Base-by-base conservation (phyloP, 2,888 invertebrate species). In the Himalopsyche japonica region DNA sequence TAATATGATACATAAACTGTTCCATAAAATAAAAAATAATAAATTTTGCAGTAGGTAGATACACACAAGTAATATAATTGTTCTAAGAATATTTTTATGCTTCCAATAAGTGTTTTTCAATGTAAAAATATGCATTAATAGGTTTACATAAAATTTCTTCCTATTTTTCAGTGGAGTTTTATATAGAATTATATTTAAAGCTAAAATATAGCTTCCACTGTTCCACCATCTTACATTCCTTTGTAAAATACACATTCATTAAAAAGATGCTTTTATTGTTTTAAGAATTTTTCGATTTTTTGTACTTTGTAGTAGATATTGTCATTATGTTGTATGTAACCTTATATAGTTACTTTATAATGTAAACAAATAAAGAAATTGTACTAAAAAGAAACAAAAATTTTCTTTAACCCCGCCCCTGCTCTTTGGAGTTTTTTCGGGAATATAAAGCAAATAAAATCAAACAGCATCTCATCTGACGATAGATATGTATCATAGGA, bases 151-250 rank as follows among this genome's bases (percentile, higher is more conserved):
- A 7, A 20, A 20, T 57, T 57, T 57, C 24, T 57, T 24, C 10
- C 10, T 20, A n/a, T 24, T 57, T 57, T 20, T 20, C 24, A 57
- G 20, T 57, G 57, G 57, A 57, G 20, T 57, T 20, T 57, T 20
- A 20, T 57, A 20, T 57, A 20, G 10, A 12, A 43, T 15, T 12
- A 43, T 43, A 43, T 43, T 57, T 20, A 6, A n/a, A 57, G 6
- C 57, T 43, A 43, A 43, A 15, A 12, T 43, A 57, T 57, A 0
- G 15, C 20, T 57, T 57, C 57, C 57, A 57, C 57, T 57, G 77
- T 47, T n/a, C n/a, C 76, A 77, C 82, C 77, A 20, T 77, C 48
- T 49, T 49, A 82, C 82, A 82, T 82, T 82, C 82, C 82, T 82
- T 82, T 82, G 76, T 77, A 77, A 49, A 57, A 27, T 81, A 70